Percentiles rank a stretch among this genome's conserved stretches.
These are phyloP conservation scores for Cichlasoma orientale DNA, from an alignment of 2,797 vertebrate species.

Conservation along the genomic window DNA sequence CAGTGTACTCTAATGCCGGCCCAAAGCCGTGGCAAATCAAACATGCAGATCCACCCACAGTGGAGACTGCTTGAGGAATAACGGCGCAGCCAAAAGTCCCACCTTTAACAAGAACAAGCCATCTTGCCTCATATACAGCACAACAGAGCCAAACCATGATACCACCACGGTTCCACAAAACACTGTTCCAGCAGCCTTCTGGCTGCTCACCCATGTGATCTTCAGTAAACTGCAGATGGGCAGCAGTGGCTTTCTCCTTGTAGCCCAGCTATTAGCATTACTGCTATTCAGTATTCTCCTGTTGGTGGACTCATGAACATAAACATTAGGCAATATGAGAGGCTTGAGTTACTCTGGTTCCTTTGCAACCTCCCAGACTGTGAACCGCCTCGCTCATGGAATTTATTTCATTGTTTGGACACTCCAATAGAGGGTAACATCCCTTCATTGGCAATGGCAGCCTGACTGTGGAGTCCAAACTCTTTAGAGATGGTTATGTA, in stretches of 20 bases:
- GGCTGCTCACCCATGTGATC: neutral
- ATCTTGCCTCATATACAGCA: neutral
- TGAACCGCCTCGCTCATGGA: neutral
- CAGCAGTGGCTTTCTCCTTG: neutral
- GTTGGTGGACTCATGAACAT: neutral
- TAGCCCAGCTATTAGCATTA: neutral
- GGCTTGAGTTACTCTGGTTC: neutral
- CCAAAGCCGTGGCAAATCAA: no score
- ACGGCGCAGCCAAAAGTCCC: neutral
- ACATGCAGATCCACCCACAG: no score
- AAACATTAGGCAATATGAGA: neutral
- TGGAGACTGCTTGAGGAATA: neutral
- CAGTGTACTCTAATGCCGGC: no score
- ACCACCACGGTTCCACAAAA: neutral
- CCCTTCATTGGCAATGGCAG: neutral
- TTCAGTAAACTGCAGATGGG: neutral
- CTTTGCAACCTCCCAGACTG: neutral
- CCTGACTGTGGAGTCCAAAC: neutral
- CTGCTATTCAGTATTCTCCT: neutral
- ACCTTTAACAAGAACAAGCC: neutral
- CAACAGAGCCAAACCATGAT: neutral
- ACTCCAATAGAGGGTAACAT: neutral
- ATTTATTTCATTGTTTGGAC: no score
- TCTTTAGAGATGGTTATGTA: neutral
- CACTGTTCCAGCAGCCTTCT: neutral